These are phyloP conservation scores for Drosophila pandora DNA, from an alignment of 1,140 invertebrate genomes.

Conservation along the genomic window DNA sequence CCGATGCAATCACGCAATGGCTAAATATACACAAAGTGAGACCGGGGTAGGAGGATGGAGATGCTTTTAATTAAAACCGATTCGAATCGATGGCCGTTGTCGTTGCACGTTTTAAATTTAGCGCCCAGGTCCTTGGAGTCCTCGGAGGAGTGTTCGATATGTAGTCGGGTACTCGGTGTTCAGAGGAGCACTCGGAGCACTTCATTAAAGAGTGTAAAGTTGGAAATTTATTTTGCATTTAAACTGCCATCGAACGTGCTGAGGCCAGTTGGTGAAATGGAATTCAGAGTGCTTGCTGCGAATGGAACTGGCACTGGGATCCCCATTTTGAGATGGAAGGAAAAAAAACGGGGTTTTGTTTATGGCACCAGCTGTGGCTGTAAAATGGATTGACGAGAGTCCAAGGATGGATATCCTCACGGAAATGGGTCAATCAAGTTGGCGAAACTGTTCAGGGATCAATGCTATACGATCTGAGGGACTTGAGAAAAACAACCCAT, in stretches of 20 bases:
- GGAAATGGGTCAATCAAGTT: constrained; percentile 46
- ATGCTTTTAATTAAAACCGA: constrained; percentile 71
- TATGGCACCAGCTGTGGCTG: constrained; percentile 35
- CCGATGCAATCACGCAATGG: constrained; percentile 43
- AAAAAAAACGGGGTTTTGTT: constrained; percentile 21
- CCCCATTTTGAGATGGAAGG: neutral
- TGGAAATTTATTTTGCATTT: constrained; percentile 76
- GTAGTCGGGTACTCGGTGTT: neutral
- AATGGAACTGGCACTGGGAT: constrained; percentile 2
- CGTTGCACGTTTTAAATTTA: constrained; percentile 77
- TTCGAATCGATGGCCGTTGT: constrained; percentile 52
- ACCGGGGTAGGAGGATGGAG: neutral
- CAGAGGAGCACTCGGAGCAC: constrained; percentile 19
- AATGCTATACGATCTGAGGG: constrained; percentile 36
- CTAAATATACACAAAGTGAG: constrained; percentile 43
- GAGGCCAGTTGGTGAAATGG: constrained; percentile 29
- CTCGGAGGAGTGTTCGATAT: constrained; percentile 7
- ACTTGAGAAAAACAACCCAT: constrained; percentile 4
- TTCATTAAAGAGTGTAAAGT: constrained; percentile 76
- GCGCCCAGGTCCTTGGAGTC: constrained; percentile 28
- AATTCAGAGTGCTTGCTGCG: constrained; percentile 30
- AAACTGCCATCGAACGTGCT: constrained; percentile 35
- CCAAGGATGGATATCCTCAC: constrained; percentile 2
- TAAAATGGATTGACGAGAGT: constrained; percentile 44
- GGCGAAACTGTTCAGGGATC: constrained; percentile 42